Percentiles rank a stretch among this genome's conserved stretches.
phyloP scores from a whole-genome alignment of 2,888 invertebrate species.

The Drosophila trichaetosa region DNA sequence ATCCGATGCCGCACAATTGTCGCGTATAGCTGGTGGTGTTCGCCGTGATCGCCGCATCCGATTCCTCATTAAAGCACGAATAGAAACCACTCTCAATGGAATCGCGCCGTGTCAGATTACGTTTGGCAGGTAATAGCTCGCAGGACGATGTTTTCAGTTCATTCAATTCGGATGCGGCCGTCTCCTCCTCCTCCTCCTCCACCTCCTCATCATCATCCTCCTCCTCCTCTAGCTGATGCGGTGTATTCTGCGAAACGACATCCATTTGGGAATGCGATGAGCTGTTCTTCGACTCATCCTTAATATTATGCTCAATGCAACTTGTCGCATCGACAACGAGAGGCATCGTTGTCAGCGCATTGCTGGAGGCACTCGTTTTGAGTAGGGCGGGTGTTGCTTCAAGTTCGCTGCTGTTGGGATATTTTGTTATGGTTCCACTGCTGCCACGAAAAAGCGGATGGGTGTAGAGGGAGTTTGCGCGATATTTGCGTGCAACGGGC shows the following conservation, averaged over 20 bases:
- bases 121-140: slow-evolving; percentile 71
- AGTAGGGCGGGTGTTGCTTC: slow-evolving; percentile 42
- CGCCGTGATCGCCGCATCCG: slow-evolving; percentile 87
- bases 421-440: slow-evolving; percentile 57
- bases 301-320: slow-evolving; percentile 72
- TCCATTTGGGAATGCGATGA: slow-evolving; percentile 22
- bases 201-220: neutral
- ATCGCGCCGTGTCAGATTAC: slow-evolving; percentile 89
- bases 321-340: slow-evolving; percentile 59
- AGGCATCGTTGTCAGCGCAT: slow-evolving; percentile 44
- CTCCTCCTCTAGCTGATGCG: slow-evolving; percentile 55
- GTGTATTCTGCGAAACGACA: slow-evolving; percentile 36
- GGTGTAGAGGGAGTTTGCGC: slow-evolving; percentile 87
- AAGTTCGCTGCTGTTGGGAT: slow-evolving; percentile 48
- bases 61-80: slow-evolving; percentile 93
- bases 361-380: slow-evolving; percentile 53
- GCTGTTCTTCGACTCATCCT: slow-evolving; percentile 45
- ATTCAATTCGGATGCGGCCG: slow-evolving; percentile 70
- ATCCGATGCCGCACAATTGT: slow-evolving; percentile 71
- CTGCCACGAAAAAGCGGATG: slow-evolving; percentile 86
- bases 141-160: slow-evolving; percentile 72
- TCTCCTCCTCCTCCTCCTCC: slow-evolving; percentile 6
- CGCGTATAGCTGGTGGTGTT: slow-evolving; percentile 69
- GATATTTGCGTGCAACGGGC: slow-evolving; percentile 83
- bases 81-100: slow-evolving; percentile 96